Evolutionary conservation across 2,888 invertebrate species (phyloP).

Genomic region (Synanthedon tipuliformis): DNA sequence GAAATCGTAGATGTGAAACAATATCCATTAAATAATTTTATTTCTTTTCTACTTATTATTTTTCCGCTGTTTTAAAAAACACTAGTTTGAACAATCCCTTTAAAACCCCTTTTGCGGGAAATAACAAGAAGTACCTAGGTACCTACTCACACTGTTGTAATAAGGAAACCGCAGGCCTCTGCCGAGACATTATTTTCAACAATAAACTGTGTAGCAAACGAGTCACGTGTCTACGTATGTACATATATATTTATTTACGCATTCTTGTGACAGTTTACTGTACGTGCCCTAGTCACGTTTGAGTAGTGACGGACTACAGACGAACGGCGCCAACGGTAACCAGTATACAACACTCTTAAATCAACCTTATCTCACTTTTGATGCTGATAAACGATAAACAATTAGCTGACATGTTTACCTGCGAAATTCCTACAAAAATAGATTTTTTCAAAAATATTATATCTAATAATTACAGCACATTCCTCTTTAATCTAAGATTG

Average conservation of each 20-base stretch:
- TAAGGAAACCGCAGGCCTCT: too few relatives aligned
- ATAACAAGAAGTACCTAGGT: too few relatives aligned
- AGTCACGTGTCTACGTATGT: neutral
- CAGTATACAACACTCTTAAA: conserved; percentile 22
- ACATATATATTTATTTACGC: conserved; percentile 19
- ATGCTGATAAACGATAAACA: conserved; percentile 38
- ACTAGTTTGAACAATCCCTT: too few relatives aligned
- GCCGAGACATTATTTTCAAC: too few relatives aligned
- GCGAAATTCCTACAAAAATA: conserved; percentile 57
- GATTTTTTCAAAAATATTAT: conserved; percentile 33
- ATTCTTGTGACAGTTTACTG: conserved; percentile 30
- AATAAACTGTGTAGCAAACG: neutral
- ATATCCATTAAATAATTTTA: too few relatives aligned
- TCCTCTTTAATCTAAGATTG: conserved; percentile 44
- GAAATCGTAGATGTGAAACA: too few relatives aligned
- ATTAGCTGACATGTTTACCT: conserved; percentile 21
- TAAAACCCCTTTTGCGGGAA: too few relatives aligned
- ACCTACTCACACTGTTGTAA: too few relatives aligned
- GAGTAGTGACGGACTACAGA: conserved; percentile 8
- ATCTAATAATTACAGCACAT: conserved; percentile 43
- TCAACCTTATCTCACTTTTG: conserved; percentile 33
- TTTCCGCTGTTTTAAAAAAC: too few relatives aligned
- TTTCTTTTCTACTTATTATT: too few relatives aligned
- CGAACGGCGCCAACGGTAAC: conserved; percentile 6
- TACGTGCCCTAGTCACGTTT: conserved; percentile 60